Conservation (phyloP, 2,888 invertebrate species). For the Brachynemurus nebulosus region DNA sequence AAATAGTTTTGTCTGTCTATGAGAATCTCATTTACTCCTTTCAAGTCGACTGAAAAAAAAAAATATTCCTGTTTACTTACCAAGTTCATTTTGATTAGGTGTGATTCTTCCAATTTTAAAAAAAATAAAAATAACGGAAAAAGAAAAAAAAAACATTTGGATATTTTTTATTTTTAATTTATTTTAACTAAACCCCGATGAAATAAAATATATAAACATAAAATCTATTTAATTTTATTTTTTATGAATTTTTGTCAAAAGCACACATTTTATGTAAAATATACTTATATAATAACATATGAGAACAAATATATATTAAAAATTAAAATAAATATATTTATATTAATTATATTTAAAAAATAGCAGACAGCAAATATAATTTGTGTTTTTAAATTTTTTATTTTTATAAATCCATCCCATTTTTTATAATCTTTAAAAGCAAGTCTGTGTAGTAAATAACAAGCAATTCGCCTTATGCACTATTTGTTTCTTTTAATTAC, state of each 20-base stretch:
- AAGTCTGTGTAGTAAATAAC: neutral
- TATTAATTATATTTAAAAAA: conserved; percentile 7
- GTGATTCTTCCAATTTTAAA: no score
- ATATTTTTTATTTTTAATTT: neutral
- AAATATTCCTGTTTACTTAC: no score
- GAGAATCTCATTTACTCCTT: no score
- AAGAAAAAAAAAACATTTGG: no score
- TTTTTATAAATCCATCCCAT: neutral
- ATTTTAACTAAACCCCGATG: neutral
- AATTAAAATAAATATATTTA: conserved; percentile 7
- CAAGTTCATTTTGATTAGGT: no score
- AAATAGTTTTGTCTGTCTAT: no score
- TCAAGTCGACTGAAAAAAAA: no score
- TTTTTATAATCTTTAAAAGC: neutral
- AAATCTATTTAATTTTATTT: neutral
- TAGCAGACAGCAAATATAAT: conserved; percentile 8
- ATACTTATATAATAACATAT: conserved; percentile 3
- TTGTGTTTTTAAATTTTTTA: neutral
- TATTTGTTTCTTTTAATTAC: neutral
- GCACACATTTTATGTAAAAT: conserved; percentile 11
- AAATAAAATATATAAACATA: neutral
- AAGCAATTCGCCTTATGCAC: neutral
- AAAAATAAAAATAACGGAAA: no score
- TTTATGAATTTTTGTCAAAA: conserved; percentile 6
- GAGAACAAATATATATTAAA: conserved; percentile 7